Conservation (phyloP, 2,113 vertebrate genomes). For the Lipophrys pholis region DNA sequence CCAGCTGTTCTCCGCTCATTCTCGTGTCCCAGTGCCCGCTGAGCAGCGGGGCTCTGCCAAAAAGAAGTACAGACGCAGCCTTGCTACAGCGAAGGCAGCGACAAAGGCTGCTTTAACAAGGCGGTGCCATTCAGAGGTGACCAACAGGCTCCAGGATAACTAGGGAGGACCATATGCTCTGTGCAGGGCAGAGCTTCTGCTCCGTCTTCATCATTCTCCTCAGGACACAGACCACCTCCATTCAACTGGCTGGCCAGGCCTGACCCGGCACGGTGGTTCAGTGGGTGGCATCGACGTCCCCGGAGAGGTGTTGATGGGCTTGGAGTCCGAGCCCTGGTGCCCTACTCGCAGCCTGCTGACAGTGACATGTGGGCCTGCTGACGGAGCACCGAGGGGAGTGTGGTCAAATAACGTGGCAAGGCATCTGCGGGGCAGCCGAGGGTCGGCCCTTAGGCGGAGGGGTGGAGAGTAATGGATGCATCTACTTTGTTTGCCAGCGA, state of each 20-base stretch:
- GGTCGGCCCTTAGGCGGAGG: constrained; percentile 19
- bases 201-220: constrained; percentile 34
- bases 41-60: constrained; percentile 56
- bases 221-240: constrained; percentile 46
- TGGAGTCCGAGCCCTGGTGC: constrained; percentile 30
- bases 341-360: constrained; percentile 50
- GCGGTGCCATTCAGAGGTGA: constrained; percentile 61
- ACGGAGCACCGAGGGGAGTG: constrained; percentile 32
- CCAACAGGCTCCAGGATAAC: constrained; percentile 57
- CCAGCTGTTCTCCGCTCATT: constrained; percentile 75
- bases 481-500: constrained; percentile 37
- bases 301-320: constrained; percentile 68
- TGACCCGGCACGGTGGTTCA: constrained; percentile 38
- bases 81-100: constrained; percentile 32
- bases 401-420: constrained; percentile 26
- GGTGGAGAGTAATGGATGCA: constrained; percentile 40
- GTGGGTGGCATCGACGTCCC: constrained; percentile 46
- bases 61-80: constrained; percentile 39
- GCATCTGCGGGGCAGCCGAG: constrained; percentile 54
- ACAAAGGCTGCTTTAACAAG: constrained; percentile 58
- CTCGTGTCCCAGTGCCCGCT: constrained; percentile 50
- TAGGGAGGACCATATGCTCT: constrained; percentile 66
- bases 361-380: constrained; percentile 68
- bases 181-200: constrained; percentile 47
- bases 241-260: constrained; percentile 21